phyloP scores from a whole-genome alignment of 2,113 vertebrate genomes.

The Strix uralensis region DNA sequence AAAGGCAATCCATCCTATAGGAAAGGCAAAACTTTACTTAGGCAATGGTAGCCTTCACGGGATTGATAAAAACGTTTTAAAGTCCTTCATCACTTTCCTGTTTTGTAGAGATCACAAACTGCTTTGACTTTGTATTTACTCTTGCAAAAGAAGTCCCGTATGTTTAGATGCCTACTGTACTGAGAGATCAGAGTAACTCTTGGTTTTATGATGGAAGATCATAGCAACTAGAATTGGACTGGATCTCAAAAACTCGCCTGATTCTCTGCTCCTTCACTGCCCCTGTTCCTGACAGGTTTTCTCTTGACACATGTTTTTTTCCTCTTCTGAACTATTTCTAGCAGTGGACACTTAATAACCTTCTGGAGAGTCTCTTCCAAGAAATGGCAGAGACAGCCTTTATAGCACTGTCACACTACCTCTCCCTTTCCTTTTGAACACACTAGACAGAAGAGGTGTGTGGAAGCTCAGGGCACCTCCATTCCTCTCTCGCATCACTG shows the following conservation, averaged over 20 bases:
- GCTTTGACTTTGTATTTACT: not conserved
- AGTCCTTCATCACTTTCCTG: not conserved
- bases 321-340: not conserved
- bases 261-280: not conserved
- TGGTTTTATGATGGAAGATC: not conserved
- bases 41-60: not conserved
- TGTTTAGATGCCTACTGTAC: not conserved
- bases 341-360: not conserved
- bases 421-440: not conserved
- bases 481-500: not conserved
- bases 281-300: not conserved
- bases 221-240: not conserved
- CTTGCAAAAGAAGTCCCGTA: not conserved
- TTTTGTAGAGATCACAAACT: not conserved
- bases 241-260: not conserved
- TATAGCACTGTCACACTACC: accelerated
- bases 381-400: not conserved
- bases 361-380: not conserved
- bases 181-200: not conserved
- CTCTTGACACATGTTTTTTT: not conserved
- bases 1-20: not conserved
- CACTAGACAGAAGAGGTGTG: accelerated
- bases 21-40: not conserved
- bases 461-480: not conserved
- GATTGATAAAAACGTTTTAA: not conserved